Evolutionary conservation across 2,113 vertebrate genomes (phyloP).

Genomic region (Clarias batrachus): DNA sequence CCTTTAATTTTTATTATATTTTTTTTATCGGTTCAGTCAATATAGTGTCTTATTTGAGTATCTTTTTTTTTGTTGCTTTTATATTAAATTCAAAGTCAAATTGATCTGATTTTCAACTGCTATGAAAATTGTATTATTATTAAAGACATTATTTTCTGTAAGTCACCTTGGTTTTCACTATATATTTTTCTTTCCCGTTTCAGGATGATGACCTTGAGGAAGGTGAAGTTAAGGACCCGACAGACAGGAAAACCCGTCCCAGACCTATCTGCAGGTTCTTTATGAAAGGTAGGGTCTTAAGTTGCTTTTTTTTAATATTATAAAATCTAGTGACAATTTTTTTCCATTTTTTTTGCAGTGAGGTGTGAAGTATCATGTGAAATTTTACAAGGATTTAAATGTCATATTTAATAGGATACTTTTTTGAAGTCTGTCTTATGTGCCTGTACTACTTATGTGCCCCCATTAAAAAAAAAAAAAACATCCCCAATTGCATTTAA

Average conservation of each 20-base stretch:
- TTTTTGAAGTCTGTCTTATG: too few species aligned
- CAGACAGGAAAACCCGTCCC: constrained; percentile 91
- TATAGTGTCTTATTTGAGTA: background rate
- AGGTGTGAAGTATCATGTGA: background rate
- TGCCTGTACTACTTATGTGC: too few species aligned
- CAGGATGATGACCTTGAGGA: constrained; percentile 98
- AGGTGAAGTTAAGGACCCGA: constrained; percentile 96
- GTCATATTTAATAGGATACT: background rate
- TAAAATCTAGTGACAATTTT: background rate
- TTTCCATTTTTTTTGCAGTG: background rate
- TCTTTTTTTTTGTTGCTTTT: background rate
- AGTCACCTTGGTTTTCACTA: background rate
- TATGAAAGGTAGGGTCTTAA: constrained; percentile 85
- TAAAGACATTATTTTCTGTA: background rate
- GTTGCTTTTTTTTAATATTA: background rate
- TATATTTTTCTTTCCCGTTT: background rate
- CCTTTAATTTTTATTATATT: too few species aligned
- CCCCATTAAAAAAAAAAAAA: too few species aligned
- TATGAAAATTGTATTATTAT: background rate
- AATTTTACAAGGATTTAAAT: background rate
- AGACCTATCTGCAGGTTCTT: constrained; percentile 96
- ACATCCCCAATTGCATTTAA: too few species aligned
- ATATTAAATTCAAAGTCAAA: background rate
- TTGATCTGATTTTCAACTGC: background rate
- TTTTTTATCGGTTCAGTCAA: background rate